phyloP scores from a whole-genome alignment of 2,888 invertebrate genomes.

The Lagria hirta region DNA sequence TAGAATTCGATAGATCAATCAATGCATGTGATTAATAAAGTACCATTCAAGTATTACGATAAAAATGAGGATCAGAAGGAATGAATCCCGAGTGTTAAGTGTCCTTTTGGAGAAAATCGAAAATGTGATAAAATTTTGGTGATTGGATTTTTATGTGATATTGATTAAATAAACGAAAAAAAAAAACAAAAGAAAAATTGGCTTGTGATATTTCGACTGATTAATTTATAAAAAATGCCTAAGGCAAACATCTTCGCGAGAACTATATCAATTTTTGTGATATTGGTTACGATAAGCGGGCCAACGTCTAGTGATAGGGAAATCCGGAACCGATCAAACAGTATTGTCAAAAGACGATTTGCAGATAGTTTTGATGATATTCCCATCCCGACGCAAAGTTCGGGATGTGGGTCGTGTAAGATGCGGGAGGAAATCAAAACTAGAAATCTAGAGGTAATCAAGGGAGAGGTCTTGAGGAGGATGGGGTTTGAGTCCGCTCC shows the following conservation, averaged over 20 bases:
- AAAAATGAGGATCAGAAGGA: constrained; percentile 4
- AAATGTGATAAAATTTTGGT: constrained; percentile 33
- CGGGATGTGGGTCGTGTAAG: constrained; percentile 58
- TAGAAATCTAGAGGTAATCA: constrained; percentile 61
- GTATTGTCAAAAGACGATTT: constrained; percentile 26
- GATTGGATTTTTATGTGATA: constrained; percentile 16
- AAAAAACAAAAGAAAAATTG: too few relatives aligned
- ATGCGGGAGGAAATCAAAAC: constrained; percentile 60
- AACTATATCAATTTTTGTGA: constrained; percentile 13
- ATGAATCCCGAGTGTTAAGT: constrained; percentile 13
- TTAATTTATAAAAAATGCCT: constrained; percentile 7
- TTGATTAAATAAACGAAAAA: constrained; percentile 1
- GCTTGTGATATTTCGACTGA: constrained; percentile 22
- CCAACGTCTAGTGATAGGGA: constrained; percentile 31
- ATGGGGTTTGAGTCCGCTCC: constrained; percentile 59
- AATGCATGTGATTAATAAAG: constrained; percentile 14
- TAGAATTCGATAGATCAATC: constrained; percentile 4
- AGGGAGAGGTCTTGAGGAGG: constrained; percentile 62
- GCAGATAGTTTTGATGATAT: constrained; percentile 15
- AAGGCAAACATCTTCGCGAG: constrained; percentile 1
- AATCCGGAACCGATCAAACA: constrained; percentile 26
- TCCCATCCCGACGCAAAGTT: constrained; percentile 19
- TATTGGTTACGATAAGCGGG: constrained; percentile 9
- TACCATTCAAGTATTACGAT: constrained; percentile 17
- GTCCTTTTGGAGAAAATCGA: constrained; percentile 11